phyloP scores from a whole-genome alignment of 2,113 vertebrate species.

The Gambusia affinis region DNA sequence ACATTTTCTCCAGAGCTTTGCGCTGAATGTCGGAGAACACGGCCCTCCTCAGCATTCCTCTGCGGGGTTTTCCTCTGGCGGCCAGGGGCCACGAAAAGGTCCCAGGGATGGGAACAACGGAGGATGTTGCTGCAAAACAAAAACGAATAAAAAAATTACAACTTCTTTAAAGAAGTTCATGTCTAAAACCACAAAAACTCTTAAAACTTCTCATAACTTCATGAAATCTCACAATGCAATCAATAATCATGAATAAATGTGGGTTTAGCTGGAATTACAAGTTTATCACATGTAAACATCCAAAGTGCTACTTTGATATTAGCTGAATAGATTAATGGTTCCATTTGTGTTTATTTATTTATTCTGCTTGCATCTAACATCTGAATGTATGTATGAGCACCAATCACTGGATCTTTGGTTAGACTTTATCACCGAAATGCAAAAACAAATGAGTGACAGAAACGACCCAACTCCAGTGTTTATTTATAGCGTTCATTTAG shows the following conservation, averaged over 20 bases:
- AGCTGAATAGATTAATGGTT: background rate
- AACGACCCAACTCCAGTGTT: too few relatives aligned
- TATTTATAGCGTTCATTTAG: too few relatives aligned
- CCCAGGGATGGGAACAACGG: conserved; percentile 93
- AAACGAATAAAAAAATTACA: background rate
- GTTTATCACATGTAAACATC: background rate
- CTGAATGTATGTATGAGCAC: background rate
- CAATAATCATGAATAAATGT: background rate
- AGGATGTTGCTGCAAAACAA: conserved; percentile 80
- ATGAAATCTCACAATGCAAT: background rate
- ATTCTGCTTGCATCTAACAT: background rate
- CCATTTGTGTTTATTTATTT: background rate
- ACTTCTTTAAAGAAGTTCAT: background rate
- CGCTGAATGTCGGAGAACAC: conserved; percentile 98
- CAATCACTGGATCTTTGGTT: too few relatives aligned
- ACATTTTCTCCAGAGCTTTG: conserved; percentile 98
- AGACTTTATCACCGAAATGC: too few relatives aligned
- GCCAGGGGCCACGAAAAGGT: conserved; percentile 96
- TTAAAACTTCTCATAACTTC: too few relatives aligned
- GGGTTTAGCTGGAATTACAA: background rate
- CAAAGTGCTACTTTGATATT: background rate
- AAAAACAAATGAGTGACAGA: too few relatives aligned
- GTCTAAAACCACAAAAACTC: background rate
- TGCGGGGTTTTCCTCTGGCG: conserved; percentile 90
- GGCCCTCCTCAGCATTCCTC: conserved; percentile 94